Evolutionary conservation across 2,797 vertebrate species (phyloP), one percentile per base, ranked within the genome.

Genomic region (Sebastes iracundus): DNA sequence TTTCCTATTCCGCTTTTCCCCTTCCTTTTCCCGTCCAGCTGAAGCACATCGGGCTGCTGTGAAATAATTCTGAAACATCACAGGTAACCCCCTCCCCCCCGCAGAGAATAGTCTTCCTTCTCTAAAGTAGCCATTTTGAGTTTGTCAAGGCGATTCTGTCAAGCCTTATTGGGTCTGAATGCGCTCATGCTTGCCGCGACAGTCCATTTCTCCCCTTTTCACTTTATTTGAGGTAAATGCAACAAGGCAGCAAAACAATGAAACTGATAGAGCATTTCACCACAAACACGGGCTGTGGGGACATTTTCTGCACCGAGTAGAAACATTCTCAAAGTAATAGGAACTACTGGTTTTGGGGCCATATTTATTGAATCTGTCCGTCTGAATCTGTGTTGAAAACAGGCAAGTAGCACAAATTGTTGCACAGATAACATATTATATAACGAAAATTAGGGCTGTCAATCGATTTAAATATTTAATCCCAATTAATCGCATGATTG

Each of bases 241-340:
- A 89, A 89, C 92, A 88, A 79, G 87, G 88, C 91, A 85, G 86
- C 65, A 90, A 88, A 89, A 87, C 88, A 93, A 87, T 92, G 86
- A 86, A 88, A 90, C 77, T 87, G 88, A 88, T 86, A 81, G 73
- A 85, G 81, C 81, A 49, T 88, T 87, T 85, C 76, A 75, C 42
- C 70, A 77, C 77, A 76, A 87, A 88, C 77, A 89, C 68, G 23
- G 63, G 38, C 85, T 85, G 18, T 27, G 25, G 76, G 83, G 85
- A 88, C 61, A 63, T 77, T 87, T 85, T 88, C 77, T 80, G 75
- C 78, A 77, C 76, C 46, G 65, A 76, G 72, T 13, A 60, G 74
- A 86, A 71, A 65, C 80, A 68, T 38, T 89, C 82, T 80, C 42
- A 75, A 53, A 72, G 80, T 78, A 84, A 92, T 72, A 62, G 81